phyloP scores from a whole-genome alignment of 2,797 vertebrate genomes.

The Silurus aristotelis region DNA sequence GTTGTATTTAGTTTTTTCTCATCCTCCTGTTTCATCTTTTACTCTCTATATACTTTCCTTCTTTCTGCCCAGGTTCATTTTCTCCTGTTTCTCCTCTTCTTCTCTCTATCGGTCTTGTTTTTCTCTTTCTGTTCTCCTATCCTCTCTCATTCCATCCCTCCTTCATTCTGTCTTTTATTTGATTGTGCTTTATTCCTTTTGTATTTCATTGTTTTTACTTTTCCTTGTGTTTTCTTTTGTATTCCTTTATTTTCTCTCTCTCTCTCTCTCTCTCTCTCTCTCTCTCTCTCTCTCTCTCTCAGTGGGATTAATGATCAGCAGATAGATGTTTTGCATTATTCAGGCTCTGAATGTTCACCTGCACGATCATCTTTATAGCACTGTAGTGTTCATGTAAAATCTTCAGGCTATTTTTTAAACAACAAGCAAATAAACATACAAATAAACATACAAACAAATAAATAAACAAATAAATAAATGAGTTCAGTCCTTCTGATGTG shows the following conservation, averaged over 20 bases:
- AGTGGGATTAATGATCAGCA: conserved; percentile 61
- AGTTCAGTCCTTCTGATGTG: neutral
- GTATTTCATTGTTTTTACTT: too few relatives aligned
- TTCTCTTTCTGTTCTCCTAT: neutral
- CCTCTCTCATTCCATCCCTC: conserved; percentile 27
- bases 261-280: conserved; percentile 44
- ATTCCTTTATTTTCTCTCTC: conserved; percentile 40
- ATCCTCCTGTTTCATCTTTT: neutral
- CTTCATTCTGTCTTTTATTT: neutral
- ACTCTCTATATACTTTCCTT: neutral
- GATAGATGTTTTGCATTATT: conserved; percentile 70
- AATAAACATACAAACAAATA: too few relatives aligned
- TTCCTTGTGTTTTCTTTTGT: neutral
- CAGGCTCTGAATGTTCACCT: conserved; percentile 62
- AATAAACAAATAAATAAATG: neutral
- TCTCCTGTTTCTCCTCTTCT: too few relatives aligned
- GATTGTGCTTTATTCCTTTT: neutral
- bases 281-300: conserved; percentile 38
- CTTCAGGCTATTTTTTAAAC: too few relatives aligned
- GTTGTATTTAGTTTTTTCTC: neutral
- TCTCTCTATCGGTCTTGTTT: neutral
- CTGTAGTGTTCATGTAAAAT: neutral
- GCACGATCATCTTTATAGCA: neutral
- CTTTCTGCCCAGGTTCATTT: neutral
- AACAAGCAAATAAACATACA: too few relatives aligned